Conservation (phyloP, 2,888 invertebrate species). For the Agrotis puta region DNA sequence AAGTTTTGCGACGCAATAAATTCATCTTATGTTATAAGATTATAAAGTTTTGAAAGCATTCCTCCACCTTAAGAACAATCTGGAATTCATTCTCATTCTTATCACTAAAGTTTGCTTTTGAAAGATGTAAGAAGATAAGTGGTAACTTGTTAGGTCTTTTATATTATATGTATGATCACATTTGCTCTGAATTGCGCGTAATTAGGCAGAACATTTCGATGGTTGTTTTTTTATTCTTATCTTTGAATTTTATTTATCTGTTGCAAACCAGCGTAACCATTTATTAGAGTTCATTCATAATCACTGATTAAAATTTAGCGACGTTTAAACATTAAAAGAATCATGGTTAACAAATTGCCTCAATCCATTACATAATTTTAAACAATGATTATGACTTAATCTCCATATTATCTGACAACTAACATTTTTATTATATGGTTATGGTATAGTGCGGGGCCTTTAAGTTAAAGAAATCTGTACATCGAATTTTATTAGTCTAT, state of each 20-base stretch:
- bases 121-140: conserved; percentile 68
- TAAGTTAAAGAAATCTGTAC: neutral
- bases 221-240: neutral
- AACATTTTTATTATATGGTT: neutral
- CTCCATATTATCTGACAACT: too few species aligned
- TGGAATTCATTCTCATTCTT: conserved; percentile 57
- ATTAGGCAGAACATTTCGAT: neutral
- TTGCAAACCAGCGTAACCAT: neutral
- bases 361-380: too few species aligned
- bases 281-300: too few species aligned
- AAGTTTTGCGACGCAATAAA: conserved; percentile 53
- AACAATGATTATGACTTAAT: too few species aligned
- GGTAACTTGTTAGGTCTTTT: conserved; percentile 71
- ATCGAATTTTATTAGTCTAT: neutral
- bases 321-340: too few species aligned
- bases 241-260: neutral
- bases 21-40: conserved; percentile 63
- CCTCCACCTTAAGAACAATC: conserved; percentile 57
- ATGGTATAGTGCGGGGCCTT: neutral
- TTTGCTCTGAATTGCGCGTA: conserved; percentile 37
- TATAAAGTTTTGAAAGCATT: conserved; percentile 65
- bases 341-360: too few species aligned
- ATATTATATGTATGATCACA: conserved; percentile 66
- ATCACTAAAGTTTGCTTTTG: conserved; percentile 67
- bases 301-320: too few species aligned